Percentiles rank a stretch among this genome's conserved stretches.
These are phyloP conservation scores for Ernsta delagoae DNA, from an alignment of 2,888 invertebrate species.

Conservation along the genomic window DNA sequence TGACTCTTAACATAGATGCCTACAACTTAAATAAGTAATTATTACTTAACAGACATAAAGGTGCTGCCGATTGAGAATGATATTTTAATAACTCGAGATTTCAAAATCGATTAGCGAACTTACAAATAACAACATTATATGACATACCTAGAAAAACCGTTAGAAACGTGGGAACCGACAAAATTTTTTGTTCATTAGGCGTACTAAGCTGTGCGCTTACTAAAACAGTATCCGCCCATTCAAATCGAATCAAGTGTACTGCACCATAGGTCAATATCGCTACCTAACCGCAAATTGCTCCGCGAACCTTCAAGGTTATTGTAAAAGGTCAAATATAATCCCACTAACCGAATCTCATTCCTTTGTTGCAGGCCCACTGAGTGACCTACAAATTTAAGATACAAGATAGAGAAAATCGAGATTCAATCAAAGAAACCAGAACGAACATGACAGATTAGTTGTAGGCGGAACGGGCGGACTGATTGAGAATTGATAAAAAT, in stretches of 20 bases:
- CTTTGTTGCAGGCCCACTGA: constrained; percentile 60
- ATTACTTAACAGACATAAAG: too few relatives aligned
- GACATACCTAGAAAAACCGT: not conserved
- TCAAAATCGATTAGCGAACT: not conserved
- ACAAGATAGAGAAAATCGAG: constrained; percentile 40
- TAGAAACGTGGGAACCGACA: constrained; percentile 44
- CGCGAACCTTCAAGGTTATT: constrained; percentile 51
- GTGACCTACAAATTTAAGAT: constrained; percentile 49
- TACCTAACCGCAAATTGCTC: constrained; percentile 52
- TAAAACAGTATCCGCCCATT: constrained; percentile 42
- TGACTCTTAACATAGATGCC: too few relatives aligned
- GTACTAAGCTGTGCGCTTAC: constrained; percentile 18
- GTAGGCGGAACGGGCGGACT: constrained; percentile 36
- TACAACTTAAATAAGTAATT: too few relatives aligned
- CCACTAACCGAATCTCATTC: constrained; percentile 51
- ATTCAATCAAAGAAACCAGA: constrained; percentile 46
- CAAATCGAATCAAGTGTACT: constrained; percentile 47
- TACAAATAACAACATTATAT: not conserved
- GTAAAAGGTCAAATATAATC: constrained; percentile 56
- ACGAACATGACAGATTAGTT: constrained; percentile 51
- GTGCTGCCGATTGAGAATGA: too few relatives aligned
- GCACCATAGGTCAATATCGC: constrained; percentile 50
- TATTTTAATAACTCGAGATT: not conserved
- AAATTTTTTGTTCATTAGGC: constrained; percentile 19
- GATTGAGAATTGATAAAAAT: constrained; percentile 41